Conservation (phyloP, 1,140 invertebrate genomes). For the Apolygus lucorum region DNA sequence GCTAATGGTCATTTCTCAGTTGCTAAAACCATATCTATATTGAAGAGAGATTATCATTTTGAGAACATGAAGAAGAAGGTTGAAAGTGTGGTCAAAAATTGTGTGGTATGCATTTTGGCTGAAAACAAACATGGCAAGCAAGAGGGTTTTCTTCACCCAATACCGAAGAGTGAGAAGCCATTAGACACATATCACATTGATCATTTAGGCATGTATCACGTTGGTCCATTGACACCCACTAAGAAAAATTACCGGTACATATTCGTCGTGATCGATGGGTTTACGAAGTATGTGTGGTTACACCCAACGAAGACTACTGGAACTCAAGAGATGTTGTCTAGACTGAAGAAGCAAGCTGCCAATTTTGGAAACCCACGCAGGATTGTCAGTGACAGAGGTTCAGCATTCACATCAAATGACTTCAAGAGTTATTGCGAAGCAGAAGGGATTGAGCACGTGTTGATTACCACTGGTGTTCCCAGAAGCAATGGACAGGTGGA, state of each 20-base stretch:
- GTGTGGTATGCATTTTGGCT: conserved; percentile 38
- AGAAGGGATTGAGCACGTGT: too few species aligned
- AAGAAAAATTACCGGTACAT: conserved; percentile 36
- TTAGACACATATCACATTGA: conserved; percentile 38
- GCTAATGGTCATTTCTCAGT: conserved; percentile 38
- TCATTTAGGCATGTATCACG: conserved; percentile 34
- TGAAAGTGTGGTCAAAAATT: conserved; percentile 35
- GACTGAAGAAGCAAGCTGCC: conserved; percentile 30
- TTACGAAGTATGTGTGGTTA: conserved; percentile 33
- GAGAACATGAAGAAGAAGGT: conserved; percentile 36
- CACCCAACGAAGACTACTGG: conserved; percentile 31
- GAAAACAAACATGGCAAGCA: conserved; percentile 39
- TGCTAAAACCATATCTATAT: conserved; percentile 38
- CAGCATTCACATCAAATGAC: conserved; percentile 33
- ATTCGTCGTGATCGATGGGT: conserved; percentile 33
- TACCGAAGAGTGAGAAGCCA: conserved; percentile 34
- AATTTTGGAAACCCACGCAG: conserved; percentile 37
- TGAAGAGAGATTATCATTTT: conserved; percentile 39
- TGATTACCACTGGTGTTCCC: conserved; percentile 25
- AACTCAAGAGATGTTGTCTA: conserved; percentile 29
- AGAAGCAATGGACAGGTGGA: conserved; percentile 35
- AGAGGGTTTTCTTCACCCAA: conserved; percentile 38
- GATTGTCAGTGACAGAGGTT: conserved; percentile 9
- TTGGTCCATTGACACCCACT: conserved; percentile 33
- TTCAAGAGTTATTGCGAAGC: conserved; percentile 35